These are phyloP conservation scores for Heterohyrax brucei DNA, from an alignment of 2,797 vertebrate genomes.

Conservation along the genomic window DNA sequence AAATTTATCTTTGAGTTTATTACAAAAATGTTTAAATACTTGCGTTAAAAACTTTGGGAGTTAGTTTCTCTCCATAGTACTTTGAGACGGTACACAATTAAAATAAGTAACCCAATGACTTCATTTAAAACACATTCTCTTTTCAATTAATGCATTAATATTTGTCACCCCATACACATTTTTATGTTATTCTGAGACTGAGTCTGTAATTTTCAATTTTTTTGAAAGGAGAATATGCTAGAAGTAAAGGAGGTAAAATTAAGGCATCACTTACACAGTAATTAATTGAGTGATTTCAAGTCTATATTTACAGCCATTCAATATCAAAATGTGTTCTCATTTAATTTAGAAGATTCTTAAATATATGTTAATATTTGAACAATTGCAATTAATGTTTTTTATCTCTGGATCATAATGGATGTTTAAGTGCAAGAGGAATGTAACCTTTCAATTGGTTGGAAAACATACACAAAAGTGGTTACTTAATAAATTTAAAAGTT, in stretches of 20 bases:
- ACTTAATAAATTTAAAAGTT: background rate
- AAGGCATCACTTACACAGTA: background rate
- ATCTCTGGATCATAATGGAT: background rate
- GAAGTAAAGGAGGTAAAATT: background rate
- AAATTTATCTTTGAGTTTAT: background rate
- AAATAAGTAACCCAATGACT: background rate
- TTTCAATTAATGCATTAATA: background rate
- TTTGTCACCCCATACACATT: background rate
- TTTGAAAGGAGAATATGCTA: background rate
- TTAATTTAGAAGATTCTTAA: constrained; percentile 30
- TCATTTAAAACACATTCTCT: background rate
- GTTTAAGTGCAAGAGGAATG: background rate
- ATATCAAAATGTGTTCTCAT: constrained; percentile 1
- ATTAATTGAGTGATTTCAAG: constrained; percentile 17
- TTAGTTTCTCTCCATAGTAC: background rate
- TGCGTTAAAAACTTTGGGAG: background rate
- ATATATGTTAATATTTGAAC: constrained; percentile 17
- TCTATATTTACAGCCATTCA: background rate
- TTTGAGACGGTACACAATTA: background rate
- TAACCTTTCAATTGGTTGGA: background rate
- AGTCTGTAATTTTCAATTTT: background rate
- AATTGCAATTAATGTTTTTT: background rate
- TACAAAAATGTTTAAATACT: background rate
- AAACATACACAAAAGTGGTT: background rate
- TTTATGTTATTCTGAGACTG: background rate